Conservation (phyloP, 2,113 vertebrate species). For the Atrichornis clamosus region DNA sequence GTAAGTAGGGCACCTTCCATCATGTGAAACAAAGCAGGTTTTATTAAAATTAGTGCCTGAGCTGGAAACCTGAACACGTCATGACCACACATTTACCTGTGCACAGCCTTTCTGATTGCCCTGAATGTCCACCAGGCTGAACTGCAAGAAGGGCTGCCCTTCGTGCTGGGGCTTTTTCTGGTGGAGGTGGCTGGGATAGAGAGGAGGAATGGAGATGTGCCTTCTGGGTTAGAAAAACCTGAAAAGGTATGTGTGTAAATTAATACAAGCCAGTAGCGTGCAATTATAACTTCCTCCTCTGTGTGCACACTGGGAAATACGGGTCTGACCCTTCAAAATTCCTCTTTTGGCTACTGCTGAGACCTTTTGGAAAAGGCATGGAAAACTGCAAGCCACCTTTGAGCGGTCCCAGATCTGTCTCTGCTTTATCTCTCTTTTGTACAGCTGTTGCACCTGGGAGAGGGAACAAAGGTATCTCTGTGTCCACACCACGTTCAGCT, state of each 20-base stretch:
- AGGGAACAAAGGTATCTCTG: neutral
- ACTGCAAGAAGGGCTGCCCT: neutral
- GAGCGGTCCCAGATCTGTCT: neutral
- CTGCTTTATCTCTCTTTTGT: neutral
- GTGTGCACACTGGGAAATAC: neutral
- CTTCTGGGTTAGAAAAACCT: neutral
- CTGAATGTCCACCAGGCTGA: neutral
- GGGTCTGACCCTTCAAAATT: neutral
- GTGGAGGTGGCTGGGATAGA: neutral
- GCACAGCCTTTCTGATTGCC: neutral
- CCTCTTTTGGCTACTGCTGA: neutral
- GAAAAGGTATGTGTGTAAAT: neutral
- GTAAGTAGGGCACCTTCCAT: constrained; percentile 30
- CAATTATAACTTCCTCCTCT: neutral
- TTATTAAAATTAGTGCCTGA: neutral
- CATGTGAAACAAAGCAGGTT: neutral
- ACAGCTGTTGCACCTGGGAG: neutral
- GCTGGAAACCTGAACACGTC: neutral
- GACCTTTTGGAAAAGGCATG: neutral
- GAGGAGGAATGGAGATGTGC: neutral
- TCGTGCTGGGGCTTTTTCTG: neutral
- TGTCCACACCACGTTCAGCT: neutral
- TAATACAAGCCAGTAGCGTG: neutral
- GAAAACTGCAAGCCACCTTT: neutral
- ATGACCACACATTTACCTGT: neutral